A percentile compares a stretch with the other conserved stretches of the same genome.
phyloP scores from a whole-genome alignment of 2,888 invertebrate species.

The Trissoscelio sp. region DNA sequence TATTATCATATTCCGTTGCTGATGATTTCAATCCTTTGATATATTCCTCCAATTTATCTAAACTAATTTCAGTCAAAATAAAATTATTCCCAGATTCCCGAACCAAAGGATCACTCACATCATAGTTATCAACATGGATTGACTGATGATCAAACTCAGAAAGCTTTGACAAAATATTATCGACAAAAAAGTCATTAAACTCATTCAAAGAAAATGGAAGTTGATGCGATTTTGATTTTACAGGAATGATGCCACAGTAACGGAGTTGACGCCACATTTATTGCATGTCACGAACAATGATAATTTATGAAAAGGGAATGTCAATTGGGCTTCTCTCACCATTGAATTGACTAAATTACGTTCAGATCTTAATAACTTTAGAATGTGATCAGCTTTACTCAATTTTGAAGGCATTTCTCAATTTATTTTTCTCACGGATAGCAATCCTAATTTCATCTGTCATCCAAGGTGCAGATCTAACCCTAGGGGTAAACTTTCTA shows the following conservation, averaged over 20 bases:
- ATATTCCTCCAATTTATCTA: too few species aligned
- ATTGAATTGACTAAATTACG: slow-evolving; percentile 16
- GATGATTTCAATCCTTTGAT: not conserved
- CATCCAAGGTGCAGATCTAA: slow-evolving; percentile 24
- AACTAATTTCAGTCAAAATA: too few species aligned
- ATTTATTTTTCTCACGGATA: slow-evolving; percentile 16
- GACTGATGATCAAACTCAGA: too few species aligned
- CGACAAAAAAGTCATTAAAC: slow-evolving; percentile 26
- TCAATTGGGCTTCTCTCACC: not conserved
- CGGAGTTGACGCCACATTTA: slow-evolving; percentile 9
- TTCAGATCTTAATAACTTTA: not conserved
- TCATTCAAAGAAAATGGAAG: too few species aligned
- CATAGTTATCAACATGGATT: too few species aligned
- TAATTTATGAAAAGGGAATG: too few species aligned
- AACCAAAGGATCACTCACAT: too few species aligned
- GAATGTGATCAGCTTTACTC: not conserved
- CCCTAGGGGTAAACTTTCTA: not conserved
- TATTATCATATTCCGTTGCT: not conserved
- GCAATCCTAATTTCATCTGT: not conserved
- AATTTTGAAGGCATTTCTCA: not conserved
- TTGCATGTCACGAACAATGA: too few species aligned
- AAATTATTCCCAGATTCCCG: too few species aligned
- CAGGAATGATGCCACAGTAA: slow-evolving; percentile 14
- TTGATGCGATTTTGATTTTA: not conserved
- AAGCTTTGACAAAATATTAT: not conserved